Base-by-base conservation (phyloP, 2,797 vertebrate species). In the Crocidura indochinensis region DNA sequence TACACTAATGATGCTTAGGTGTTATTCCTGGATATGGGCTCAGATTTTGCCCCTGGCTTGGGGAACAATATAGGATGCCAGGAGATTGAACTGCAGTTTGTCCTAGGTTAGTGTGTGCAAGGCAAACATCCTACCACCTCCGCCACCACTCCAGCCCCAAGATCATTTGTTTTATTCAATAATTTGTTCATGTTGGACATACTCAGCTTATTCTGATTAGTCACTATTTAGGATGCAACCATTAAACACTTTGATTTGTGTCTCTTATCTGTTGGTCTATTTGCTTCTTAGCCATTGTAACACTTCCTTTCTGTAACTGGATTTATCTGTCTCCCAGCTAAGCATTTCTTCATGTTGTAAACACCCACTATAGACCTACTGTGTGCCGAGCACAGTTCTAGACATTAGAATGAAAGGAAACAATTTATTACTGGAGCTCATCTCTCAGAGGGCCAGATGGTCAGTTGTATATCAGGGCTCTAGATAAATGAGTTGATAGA, bases 401-500 rank as follows among this genome's bases (percentile, higher is more conserved):
- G 86, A 53, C 29, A 47, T 3, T 6, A n/a, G 1, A 14, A 22
- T 38, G 75, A 65, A 78, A 65, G 49, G 31, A n/a, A 47, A 67
- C 26, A 15, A 2, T 67, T 81, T 60, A 60, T 73, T 68, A 1
- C 11, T 19, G 17, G 79, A 75, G 49, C 17, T 69, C 78, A 19
- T 11, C 0, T 83, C 69, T 93, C 74, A 49, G 12, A 62, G 49
- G 49, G 27, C 76, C 69, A 77, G 44, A 56, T 46, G 24, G 62
- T 69, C 78, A 68, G 14, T 29, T 27, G 49, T 83, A 6, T 65
- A 17, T 67, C 67, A 53, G 76, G 46, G 44, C 64, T 64, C 64
- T 20, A 69, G 84, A 92, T 88, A 75, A 78, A 93, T 80, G 64
- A 10, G 60, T 76, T 31, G 12, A 2, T 0, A 69, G n/a, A n/a